Evolutionary conservation across 2,888 invertebrate species (phyloP).

Genomic region (Chrysomela aeneicollis): DNA sequence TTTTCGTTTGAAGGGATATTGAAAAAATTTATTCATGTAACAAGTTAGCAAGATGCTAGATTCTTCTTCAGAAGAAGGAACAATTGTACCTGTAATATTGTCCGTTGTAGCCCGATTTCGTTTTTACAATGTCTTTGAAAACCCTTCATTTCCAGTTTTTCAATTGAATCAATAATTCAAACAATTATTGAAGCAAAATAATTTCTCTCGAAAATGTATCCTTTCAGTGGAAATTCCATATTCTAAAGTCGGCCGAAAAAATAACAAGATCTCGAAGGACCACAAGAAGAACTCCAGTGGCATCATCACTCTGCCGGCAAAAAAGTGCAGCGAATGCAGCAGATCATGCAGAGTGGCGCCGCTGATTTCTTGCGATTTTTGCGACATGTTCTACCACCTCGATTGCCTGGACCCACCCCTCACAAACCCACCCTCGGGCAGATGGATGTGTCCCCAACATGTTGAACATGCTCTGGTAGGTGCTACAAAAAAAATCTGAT

Average conservation of each 20-base stretch:
- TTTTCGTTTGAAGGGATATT: no score
- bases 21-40: no score
- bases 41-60: no score
- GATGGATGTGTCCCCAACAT: slow-evolving; percentile 99
- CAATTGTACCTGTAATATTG: no score
- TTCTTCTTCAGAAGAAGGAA: no score
- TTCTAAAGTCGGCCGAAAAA: slow-evolving; percentile 42
- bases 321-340: slow-evolving; percentile 84
- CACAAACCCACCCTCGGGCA: slow-evolving; percentile 83
- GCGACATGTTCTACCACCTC: slow-evolving; percentile 87
- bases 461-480: slow-evolving; percentile 86
- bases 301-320: slow-evolving; percentile 82
- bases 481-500: no score
- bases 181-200: neutral
- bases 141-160: no score
- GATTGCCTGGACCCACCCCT: slow-evolving; percentile 95
- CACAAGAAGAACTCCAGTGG: slow-evolving; percentile 60
- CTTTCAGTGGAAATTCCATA: slow-evolving; percentile 53
- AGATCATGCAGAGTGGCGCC: slow-evolving; percentile 86
- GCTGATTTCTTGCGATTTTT: slow-evolving; percentile 92
- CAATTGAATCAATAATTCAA: no score
- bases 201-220: neutral
- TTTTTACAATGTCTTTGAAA: no score
- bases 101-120: no score
- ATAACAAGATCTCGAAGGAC: slow-evolving; percentile 36